Conservation (phyloP, 2,797 vertebrate species). For the Remorina albescens region DNA sequence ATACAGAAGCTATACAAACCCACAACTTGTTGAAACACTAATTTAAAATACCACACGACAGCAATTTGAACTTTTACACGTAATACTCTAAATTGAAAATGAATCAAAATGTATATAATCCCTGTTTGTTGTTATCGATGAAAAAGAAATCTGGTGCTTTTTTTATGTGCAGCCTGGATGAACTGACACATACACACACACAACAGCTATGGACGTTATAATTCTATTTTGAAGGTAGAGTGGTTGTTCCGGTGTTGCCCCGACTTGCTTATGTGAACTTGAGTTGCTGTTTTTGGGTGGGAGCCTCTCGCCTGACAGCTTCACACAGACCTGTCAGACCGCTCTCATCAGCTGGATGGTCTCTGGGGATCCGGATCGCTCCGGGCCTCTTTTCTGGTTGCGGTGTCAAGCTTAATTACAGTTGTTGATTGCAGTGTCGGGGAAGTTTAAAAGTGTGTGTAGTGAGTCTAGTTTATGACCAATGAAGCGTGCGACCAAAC, state of each 20-base stretch:
- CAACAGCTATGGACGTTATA: rapidly evolving
- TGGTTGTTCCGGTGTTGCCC: background rate
- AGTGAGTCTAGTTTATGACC: background rate
- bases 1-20: no score
- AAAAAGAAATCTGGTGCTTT: no score
- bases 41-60: no score
- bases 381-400: constrained; percentile 31
- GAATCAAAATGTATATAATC: no score
- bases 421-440: constrained; percentile 27
- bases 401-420: constrained; percentile 47
- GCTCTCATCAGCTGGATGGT: constrained; percentile 59
- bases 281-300: constrained; percentile 48
- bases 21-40: no score
- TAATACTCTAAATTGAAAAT: no score
- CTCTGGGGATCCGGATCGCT: constrained; percentile 31
- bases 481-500: constrained; percentile 3
- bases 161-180: no score
- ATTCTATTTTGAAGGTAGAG: constrained; percentile 56
- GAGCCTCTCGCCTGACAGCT: constrained; percentile 50
- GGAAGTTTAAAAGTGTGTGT: constrained; percentile 35
- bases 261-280: constrained; percentile 4
- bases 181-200: background rate
- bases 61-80: no score
- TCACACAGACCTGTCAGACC: constrained; percentile 75
- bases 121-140: background rate